Evolutionary conservation across 1,140 invertebrate genomes (phyloP).

Genomic region (Procambarus virginalis): DNA sequence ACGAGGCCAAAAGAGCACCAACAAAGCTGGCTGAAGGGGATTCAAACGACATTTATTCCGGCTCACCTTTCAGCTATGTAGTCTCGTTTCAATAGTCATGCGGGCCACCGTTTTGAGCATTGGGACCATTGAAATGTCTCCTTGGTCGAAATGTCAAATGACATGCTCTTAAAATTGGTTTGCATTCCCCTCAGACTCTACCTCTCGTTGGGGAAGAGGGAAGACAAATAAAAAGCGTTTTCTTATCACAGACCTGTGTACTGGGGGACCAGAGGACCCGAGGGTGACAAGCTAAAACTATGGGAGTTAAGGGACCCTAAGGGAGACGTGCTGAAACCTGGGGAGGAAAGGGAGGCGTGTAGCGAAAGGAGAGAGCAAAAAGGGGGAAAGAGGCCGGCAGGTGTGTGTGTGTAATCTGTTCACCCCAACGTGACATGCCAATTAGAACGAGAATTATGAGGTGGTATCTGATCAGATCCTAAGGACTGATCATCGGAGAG

Average conservation of each 20-base stretch:
- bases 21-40: constrained; percentile 36
- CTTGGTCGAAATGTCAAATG: neutral
- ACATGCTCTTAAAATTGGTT: neutral
- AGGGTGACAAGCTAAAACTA: too few relatives aligned
- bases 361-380: too few relatives aligned
- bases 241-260: too few relatives aligned
- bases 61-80: constrained; percentile 16
- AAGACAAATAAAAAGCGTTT: too few relatives aligned
- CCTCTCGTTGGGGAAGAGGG: too few relatives aligned
- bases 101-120: neutral
- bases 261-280: too few relatives aligned
- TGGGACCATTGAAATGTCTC: neutral
- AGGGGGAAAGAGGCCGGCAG: too few relatives aligned
- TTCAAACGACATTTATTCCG: constrained; percentile 24
- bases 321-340: too few relatives aligned
- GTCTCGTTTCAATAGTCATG: neutral
- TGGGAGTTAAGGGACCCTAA: too few relatives aligned
- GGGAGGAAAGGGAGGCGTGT: too few relatives aligned
- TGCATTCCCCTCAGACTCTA: neutral
- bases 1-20: constrained; percentile 49
- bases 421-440: constrained; percentile 42
- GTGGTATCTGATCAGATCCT: constrained; percentile 39
- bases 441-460: constrained; percentile 43
- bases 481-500: neutral
- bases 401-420: neutral